A percentile compares a stretch with the other conserved stretches of the same genome.
These are phyloP conservation scores for Drosophila monieri DNA, from an alignment of 2,888 invertebrate genomes.

Conservation along the genomic window DNA sequence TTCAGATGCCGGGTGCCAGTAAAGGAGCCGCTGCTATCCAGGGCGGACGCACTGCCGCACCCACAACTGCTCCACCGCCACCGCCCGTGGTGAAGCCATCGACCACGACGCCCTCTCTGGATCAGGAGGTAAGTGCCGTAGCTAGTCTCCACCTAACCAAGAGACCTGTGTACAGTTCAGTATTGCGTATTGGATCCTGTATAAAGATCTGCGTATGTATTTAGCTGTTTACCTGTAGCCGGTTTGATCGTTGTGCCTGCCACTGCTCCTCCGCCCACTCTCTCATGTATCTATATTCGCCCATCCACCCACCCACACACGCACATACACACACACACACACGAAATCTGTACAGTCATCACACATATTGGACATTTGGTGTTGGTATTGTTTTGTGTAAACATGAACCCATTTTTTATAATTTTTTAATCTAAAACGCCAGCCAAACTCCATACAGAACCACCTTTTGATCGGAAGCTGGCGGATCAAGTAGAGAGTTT, in stretches of 20 bases:
- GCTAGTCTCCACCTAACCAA: background rate
- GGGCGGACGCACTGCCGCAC: conserved; percentile 61
- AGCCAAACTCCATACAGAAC: conserved; percentile 32
- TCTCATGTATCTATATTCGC: conserved; percentile 31
- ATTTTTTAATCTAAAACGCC: conserved; percentile 5
- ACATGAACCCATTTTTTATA: background rate
- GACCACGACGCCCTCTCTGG: conserved; percentile 85
- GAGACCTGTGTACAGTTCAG: conserved; percentile 30
- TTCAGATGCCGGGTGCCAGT: conserved; percentile 6
- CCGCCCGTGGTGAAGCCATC: conserved; percentile 82
- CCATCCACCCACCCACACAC: background rate
- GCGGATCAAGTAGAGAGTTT: background rate
- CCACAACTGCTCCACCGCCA: conserved; percentile 84
- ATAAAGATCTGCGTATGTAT: conserved; percentile 43
- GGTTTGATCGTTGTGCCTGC: conserved; percentile 50
- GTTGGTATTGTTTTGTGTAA: conserved; percentile 52
- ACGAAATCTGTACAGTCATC: conserved; percentile 32
- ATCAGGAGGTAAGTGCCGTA: conserved; percentile 85
- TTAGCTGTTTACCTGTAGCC: conserved; percentile 42
- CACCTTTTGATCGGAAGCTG: conserved; percentile 1
- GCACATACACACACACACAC: conserved; percentile 15
- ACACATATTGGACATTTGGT: conserved; percentile 49
- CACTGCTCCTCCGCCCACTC: conserved; percentile 33
- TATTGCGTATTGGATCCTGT: conserved; percentile 32
- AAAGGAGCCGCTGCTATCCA: conserved; percentile 49